Percentiles rank a stretch among this genome's conserved stretches.
phyloP scores from a whole-genome alignment of 2,113 vertebrate species.

The Danionella cerebrum region DNA sequence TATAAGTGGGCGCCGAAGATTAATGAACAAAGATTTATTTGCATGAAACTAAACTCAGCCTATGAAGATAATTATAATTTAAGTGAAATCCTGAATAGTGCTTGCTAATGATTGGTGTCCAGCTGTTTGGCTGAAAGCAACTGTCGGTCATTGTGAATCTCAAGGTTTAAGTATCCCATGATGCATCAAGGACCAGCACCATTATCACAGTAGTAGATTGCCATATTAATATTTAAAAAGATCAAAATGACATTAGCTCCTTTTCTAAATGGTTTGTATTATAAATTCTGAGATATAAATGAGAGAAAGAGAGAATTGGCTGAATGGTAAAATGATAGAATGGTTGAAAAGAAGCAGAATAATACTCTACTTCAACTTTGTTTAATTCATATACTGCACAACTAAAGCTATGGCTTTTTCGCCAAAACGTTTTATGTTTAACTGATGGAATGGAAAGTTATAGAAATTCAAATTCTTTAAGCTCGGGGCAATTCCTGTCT shows the following conservation, averaged over 20 bases:
- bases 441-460: no score
- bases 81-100: neutral
- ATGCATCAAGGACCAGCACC: neutral
- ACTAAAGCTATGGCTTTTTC: no score
- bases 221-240: slow-evolving; percentile 26
- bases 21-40: no score
- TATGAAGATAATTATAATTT: neutral
- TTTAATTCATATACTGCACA: no score
- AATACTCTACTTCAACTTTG: no score
- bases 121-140: neutral
- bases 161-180: neutral
- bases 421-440: no score
- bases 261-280: slow-evolving; percentile 10
- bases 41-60: no score
- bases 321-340: slow-evolving; percentile 55
- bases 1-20: no score
- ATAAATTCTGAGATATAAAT: slow-evolving; percentile 14
- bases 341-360: slow-evolving; percentile 53
- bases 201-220: neutral
- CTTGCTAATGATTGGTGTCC: neutral
- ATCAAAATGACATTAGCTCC: slow-evolving; percentile 7
- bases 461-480: no score
- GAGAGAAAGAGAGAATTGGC: slow-evolving; percentile 41
- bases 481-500: no score
- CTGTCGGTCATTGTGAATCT: neutral